phyloP scores from a whole-genome alignment of 2,888 invertebrate species.

The Diarsia dahlii region DNA sequence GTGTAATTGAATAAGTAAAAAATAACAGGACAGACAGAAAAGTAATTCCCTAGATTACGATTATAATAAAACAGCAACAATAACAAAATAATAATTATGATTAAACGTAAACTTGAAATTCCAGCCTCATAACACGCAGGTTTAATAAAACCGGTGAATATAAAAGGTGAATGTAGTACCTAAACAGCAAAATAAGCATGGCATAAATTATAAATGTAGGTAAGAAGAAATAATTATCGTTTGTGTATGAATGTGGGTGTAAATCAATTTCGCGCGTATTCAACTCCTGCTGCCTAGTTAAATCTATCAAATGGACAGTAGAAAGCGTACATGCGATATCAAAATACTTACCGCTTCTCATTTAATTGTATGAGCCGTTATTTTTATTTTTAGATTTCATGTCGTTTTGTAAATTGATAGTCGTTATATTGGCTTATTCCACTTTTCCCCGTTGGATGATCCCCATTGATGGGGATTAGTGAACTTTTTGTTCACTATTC shows the following conservation, averaged over 20 bases:
- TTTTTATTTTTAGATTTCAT: not conserved
- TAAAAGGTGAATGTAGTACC: not conserved
- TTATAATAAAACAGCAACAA: not conserved
- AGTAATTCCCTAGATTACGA: too few relatives aligned
- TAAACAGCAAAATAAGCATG: conserved; percentile 22
- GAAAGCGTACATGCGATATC: conserved; percentile 55
- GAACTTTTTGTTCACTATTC: too few relatives aligned
- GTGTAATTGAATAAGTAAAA: not conserved
- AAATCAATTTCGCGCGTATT: conserved; percentile 65
- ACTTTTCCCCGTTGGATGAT: too few relatives aligned
- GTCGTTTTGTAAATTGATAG: not conserved
- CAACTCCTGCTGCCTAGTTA: conserved; percentile 39
- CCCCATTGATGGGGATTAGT: too few relatives aligned
- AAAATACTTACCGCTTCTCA: conserved; percentile 29
- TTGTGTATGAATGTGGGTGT: conserved; percentile 52
- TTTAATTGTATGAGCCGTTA: conserved; percentile 38
- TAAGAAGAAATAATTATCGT: conserved; percentile 44
- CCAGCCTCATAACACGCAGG: not conserved
- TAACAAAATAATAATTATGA: conserved; percentile 1
- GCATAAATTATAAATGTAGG: conserved; percentile 27
- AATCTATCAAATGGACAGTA: conserved; percentile 45
- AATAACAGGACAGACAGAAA: conserved; percentile 5
- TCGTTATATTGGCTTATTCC: too few relatives aligned
- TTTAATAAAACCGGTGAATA: conserved; percentile 32
- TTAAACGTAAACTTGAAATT: conserved; percentile 18